phyloP scores from a whole-genome alignment of 2,888 invertebrate species.

The Hypolimnas misippus region DNA sequence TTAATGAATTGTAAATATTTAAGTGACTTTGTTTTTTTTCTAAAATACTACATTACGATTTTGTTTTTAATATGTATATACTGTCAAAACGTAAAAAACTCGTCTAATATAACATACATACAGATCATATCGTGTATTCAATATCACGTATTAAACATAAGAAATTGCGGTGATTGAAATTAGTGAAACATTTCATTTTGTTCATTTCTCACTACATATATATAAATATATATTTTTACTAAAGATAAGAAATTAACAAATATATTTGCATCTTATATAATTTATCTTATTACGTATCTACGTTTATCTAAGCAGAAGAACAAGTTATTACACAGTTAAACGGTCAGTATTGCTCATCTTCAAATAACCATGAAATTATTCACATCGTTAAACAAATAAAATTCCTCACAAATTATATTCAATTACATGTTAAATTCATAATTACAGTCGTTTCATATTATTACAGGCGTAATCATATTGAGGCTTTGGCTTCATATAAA shows the following conservation, averaged over 20 bases:
- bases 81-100: too few species aligned
- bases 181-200: too few species aligned
- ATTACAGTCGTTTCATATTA: constrained; percentile 50
- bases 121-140: too few species aligned
- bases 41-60: too few species aligned
- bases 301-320: constrained; percentile 3
- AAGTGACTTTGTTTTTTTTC: not conserved
- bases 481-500: not conserved
- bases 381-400: constrained; percentile 47
- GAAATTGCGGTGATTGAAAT: not conserved
- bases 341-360: constrained; percentile 23
- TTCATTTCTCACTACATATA: too few species aligned
- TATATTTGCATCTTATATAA: not conserved
- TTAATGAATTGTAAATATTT: too few species aligned
- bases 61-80: too few species aligned
- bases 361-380: constrained; percentile 18
- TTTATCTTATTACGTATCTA: constrained; percentile 24
- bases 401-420: constrained; percentile 52
- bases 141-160: not conserved
- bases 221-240: too few species aligned
- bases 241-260: too few species aligned
- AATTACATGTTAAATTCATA: constrained; percentile 66
- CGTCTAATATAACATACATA: too few species aligned
- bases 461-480: constrained; percentile 2
- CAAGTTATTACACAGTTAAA: constrained; percentile 17